Evolutionary conservation across 2,888 invertebrate genomes (phyloP).

Genomic region (Choristoneura rosaceana): DNA sequence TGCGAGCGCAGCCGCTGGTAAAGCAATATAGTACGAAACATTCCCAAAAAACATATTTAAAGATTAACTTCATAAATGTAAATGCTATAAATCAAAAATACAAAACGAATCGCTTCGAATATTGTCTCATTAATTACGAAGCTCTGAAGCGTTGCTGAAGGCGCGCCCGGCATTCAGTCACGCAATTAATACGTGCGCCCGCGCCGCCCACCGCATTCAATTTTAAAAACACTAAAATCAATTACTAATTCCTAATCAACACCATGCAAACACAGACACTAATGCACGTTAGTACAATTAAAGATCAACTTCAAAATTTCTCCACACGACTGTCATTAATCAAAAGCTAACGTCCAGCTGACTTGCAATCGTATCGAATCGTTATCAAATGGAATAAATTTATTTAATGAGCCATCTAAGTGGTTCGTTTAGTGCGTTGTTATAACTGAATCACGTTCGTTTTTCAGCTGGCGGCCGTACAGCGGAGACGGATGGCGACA

Average conservation of each 20-base stretch:
- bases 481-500: slow-evolving; percentile 72
- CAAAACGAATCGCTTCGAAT: slow-evolving; percentile 71
- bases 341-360: slow-evolving; percentile 62
- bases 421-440: slow-evolving; percentile 71
- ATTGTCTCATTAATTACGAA: slow-evolving; percentile 73
- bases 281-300: slow-evolving; percentile 40
- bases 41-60: not conserved
- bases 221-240: slow-evolving; percentile 63
- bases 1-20: too few species aligned
- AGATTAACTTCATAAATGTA: not conserved
- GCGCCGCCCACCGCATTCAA: slow-evolving; percentile 53
- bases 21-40: too few species aligned
- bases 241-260: slow-evolving; percentile 62
- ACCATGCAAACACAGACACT: slow-evolving; percentile 46
- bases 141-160: slow-evolving; percentile 61
- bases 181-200: slow-evolving; percentile 65
- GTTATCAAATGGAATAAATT: slow-evolving; percentile 73
- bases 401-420: slow-evolving; percentile 77
- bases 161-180: slow-evolving; percentile 69
- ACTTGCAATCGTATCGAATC: slow-evolving; percentile 78
- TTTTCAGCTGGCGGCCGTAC: slow-evolving; percentile 65
- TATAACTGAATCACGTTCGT: slow-evolving; percentile 79
- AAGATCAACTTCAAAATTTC: slow-evolving; percentile 55
- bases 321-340: slow-evolving; percentile 61
- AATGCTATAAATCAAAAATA: slow-evolving; percentile 58